Percentiles rank a stretch among this genome's conserved stretches.
Conservation (phyloP, 2,888 invertebrate species). For the Eristalinus aeneus region DNA sequence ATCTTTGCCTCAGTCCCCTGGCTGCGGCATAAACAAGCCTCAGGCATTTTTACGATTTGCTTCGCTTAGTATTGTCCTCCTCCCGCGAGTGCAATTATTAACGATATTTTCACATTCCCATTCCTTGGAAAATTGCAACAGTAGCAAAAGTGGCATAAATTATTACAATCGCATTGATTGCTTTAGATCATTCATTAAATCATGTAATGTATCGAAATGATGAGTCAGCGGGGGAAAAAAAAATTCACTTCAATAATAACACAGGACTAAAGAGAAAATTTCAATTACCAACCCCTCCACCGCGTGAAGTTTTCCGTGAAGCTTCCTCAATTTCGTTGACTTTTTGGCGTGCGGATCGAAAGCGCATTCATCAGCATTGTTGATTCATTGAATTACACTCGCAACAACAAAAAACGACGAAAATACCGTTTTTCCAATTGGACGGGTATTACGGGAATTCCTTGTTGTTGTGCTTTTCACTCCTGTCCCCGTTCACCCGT, state of each 20-base stretch:
- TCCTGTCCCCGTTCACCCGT: neutral
- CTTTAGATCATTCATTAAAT: slow-evolving; percentile 58
- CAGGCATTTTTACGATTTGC: slow-evolving; percentile 35
- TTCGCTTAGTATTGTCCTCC: slow-evolving; percentile 8
- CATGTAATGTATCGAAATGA: slow-evolving; percentile 33
- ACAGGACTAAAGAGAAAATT: slow-evolving; percentile 14
- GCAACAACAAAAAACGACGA: slow-evolving; percentile 14
- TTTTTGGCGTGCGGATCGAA: slow-evolving; percentile 22
- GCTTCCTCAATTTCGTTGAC: neutral
- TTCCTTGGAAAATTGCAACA: slow-evolving; percentile 46
- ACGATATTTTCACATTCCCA: slow-evolving; percentile 1
- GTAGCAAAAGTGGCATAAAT: slow-evolving; percentile 48
- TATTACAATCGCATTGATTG: slow-evolving; percentile 56
- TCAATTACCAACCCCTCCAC: slow-evolving; percentile 38
- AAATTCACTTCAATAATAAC: neutral
- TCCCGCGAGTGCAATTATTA: slow-evolving; percentile 27
- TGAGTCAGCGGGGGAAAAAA: slow-evolving; percentile 8
- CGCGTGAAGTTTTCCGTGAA: neutral
- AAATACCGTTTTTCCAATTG: slow-evolving; percentile 17
- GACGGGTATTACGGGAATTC: neutral
- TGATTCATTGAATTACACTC: slow-evolving; percentile 53
- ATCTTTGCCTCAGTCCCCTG: slow-evolving; percentile 16
- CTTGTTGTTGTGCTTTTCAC: neutral
- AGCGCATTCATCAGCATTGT: slow-evolving; percentile 45
- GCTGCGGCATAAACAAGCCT: slow-evolving; percentile 11